These are phyloP conservation scores for Eulithis testata DNA, from an alignment of 2,888 invertebrate species.

Conservation along the genomic window DNA sequence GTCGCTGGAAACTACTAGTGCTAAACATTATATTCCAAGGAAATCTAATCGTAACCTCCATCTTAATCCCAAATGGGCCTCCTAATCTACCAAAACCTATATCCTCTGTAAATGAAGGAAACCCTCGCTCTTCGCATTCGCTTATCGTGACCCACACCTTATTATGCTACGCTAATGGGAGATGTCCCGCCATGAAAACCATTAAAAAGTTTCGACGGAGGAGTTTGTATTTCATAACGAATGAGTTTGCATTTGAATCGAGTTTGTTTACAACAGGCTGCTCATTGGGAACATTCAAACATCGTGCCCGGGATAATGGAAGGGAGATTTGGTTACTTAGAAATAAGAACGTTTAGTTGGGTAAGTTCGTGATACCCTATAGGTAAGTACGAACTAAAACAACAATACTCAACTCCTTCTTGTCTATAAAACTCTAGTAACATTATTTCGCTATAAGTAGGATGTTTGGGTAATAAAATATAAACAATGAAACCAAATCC, in stretches of 20 bases:
- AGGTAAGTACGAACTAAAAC: too few relatives aligned
- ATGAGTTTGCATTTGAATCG: slow-evolving; percentile 27
- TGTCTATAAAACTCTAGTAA: slow-evolving; percentile 15
- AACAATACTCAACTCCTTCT: not conserved
- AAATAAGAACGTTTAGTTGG: not conserved
- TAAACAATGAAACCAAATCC: slow-evolving; percentile 31
- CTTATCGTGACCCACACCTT: slow-evolving; percentile 21
- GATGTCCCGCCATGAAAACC: slow-evolving; percentile 23
- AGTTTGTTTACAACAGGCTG: slow-evolving; percentile 17
- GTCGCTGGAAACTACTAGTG: too few relatives aligned
- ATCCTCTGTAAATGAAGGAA: slow-evolving; percentile 6
- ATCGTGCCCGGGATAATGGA: slow-evolving; percentile 2
- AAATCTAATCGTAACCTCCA: too few relatives aligned
- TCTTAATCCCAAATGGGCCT: too few relatives aligned
- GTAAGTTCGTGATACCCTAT: not conserved
- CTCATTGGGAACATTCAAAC: slow-evolving; percentile 10
- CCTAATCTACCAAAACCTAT: not conserved
- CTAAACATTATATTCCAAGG: too few relatives aligned
- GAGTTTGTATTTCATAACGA: slow-evolving; percentile 24
- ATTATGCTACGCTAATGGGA: slow-evolving; percentile 20
- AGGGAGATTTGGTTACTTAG: not conserved
- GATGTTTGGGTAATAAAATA: slow-evolving; percentile 18
- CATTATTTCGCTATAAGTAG: not conserved
- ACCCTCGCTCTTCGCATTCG: slow-evolving; percentile 17
- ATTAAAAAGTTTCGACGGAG: slow-evolving; percentile 30